phyloP scores from a whole-genome alignment of 2,113 vertebrate species.

The Cebidichthys violaceus region DNA sequence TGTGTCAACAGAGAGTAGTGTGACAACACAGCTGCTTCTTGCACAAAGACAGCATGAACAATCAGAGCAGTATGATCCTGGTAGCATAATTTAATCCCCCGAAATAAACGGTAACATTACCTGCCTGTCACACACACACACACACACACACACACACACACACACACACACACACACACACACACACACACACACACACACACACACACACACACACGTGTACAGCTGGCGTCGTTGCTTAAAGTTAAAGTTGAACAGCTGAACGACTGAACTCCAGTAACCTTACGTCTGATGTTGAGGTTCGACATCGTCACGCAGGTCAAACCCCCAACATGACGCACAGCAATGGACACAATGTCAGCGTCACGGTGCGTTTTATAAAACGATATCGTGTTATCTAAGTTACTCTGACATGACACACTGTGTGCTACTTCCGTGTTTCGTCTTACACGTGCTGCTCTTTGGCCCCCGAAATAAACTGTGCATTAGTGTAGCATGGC shows the following conservation, averaged over 20 bases:
- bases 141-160: too few relatives aligned
- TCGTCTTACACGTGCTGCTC: neutral
- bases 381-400: neutral
- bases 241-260: neutral
- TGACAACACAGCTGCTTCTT: neutral
- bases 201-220: neutral
- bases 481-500: neutral
- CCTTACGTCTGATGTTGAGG: conserved; percentile 42
- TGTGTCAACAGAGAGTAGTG: neutral
- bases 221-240: neutral
- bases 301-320: conserved; percentile 35
- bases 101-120: neutral
- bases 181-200: too few relatives aligned
- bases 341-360: neutral
- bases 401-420: neutral
- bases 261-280: conserved; percentile 62
- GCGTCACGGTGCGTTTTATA: neutral
- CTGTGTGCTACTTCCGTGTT: too few relatives aligned
- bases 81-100: neutral
- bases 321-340: conserved; percentile 27
- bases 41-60: neutral
- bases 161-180: too few relatives aligned
- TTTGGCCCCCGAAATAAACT: neutral
- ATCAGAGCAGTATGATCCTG: neutral
- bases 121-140: neutral